phyloP scores from a whole-genome alignment of 2,797 vertebrate species.

The Pseudotriccus pelzelni region DNA sequence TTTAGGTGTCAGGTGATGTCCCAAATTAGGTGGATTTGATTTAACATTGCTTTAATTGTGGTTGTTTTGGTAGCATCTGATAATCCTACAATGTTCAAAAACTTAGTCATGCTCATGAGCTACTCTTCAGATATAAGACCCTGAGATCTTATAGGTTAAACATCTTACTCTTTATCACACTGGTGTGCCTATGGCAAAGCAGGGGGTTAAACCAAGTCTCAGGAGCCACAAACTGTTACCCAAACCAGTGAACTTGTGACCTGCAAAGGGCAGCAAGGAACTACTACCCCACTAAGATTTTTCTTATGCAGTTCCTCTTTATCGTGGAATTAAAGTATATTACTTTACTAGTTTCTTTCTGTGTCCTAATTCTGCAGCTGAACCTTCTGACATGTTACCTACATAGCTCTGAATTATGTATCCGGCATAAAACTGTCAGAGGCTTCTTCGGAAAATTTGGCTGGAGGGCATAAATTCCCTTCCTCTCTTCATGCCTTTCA shows the following conservation, averaged over 20 bases:
- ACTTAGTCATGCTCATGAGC: neutral
- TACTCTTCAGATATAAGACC: neutral
- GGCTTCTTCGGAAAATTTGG: neutral
- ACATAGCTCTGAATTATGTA: neutral
- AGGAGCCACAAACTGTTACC: neutral
- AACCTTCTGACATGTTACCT: neutral
- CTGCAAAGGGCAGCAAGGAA: neutral
- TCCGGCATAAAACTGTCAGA: neutral
- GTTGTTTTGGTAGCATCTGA: neutral
- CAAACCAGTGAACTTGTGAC: neutral
- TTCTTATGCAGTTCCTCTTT: neutral
- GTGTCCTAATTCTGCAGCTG: neutral
- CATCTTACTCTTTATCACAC: neutral
- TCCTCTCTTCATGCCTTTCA: neutral
- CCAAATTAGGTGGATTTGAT: neutral
- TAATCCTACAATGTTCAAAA: neutral
- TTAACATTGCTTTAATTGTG: neutral
- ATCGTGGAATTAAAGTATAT: neutral
- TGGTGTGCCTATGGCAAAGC: neutral
- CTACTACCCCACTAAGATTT: neutral
- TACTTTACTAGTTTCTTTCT: neutral
- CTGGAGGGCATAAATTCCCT: neutral
- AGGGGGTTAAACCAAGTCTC: neutral
- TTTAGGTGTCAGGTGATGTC: neutral
- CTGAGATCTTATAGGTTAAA: neutral